Base-by-base conservation (phyloP, 2,888 invertebrate genomes). In the Pachymerium ferrugineum region DNA sequence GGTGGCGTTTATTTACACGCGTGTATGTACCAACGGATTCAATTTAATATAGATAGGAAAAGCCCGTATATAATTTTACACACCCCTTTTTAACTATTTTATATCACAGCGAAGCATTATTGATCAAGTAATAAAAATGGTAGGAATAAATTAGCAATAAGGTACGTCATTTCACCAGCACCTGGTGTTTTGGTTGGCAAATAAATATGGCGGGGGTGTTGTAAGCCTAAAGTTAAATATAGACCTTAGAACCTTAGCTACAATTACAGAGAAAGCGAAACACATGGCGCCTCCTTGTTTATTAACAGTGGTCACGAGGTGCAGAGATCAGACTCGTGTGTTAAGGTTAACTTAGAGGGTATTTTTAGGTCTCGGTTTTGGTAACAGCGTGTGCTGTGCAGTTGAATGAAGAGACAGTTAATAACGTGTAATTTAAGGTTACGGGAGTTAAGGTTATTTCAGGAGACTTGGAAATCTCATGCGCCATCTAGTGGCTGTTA, bases 141-240 rank as follows among this genome's bases (percentile, higher is more conserved):
- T 25, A 28, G 54, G 54, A 14, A 54, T 54, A 54, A 54, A 54
- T 54, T 54, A 54, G 54, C 54, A 3, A 25, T 54, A 25, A 54
- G 54, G 12, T 54, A 28, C 54, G 25, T 25, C 54, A 54, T 54
- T 54, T 54, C 54, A 54, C 12, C 28, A 10, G 54, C 54, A 54
- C 54, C 54, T 54, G 54, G 54, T 54, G 54, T 54, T 54, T 54
- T 54, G 54, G 54, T 54, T 22, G 54, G 22, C 54, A 54, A 54
- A 54, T 54, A 54, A 54, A 25, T 54, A 54, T 25, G 54, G 54
- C n/a, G n/a, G 25, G 25, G 47, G 10, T 19, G 54, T 10, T 38
- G 5, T 10, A 4, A n/a, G n/a, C n/a, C n/a, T n/a, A n/a, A n/a
- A 8, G 54, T 54, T 54, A 54, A 25, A 54, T 54, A 22, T 54